Base-by-base conservation (phyloP, 2,888 invertebrate species). In the Drosophila niveifrons region DNA sequence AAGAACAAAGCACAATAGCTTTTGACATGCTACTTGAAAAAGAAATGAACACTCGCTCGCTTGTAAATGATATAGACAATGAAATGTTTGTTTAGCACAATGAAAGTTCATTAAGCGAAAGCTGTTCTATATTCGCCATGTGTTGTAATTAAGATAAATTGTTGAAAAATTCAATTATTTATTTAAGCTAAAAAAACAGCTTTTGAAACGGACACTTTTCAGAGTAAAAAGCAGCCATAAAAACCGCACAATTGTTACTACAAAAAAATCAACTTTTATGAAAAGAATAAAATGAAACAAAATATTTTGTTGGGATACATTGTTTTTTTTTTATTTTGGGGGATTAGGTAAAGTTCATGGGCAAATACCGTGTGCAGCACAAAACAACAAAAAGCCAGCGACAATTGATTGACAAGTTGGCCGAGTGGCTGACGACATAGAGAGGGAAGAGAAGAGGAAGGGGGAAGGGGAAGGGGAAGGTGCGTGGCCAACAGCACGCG, bases 371-470 rank as follows among this genome's bases (percentile, higher is more conserved):
- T 80, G 74, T 69, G 62, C 80, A 23, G 23, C 23, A 23, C n/a
- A n/a, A 66, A 58, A 63, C 52, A 63, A 53, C 31, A 50, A 39
- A 67, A 68, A 67, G 29, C 41, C 51, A 50, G 65, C 85, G 82
- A 83, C 85, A 88, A 65, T 73, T 83, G 83, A 83, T 85, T 85
- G 83, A 85, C 85, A 88, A 82, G 52, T 85, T 85, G 83, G 88
- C 83, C 75, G 36, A 80, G 66, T 68, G 59, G 56, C 18, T 64
- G 46, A 23, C 36, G n/a, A 9, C n/a, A 4, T n/a, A n/a, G n/a
- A n/a, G n/a, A 23, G 46, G 7, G 28, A 15, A 13, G n/a, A 8
- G 28, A 29, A 28, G 36, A 13, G 23, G 9, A 1, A 8, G 17
- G 15, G 17, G 29, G 23, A 15, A 34, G 29, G 4, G 28, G 53